phyloP scores from a whole-genome alignment of 2,888 invertebrate species.

The Yponomeuta plumbellus region DNA sequence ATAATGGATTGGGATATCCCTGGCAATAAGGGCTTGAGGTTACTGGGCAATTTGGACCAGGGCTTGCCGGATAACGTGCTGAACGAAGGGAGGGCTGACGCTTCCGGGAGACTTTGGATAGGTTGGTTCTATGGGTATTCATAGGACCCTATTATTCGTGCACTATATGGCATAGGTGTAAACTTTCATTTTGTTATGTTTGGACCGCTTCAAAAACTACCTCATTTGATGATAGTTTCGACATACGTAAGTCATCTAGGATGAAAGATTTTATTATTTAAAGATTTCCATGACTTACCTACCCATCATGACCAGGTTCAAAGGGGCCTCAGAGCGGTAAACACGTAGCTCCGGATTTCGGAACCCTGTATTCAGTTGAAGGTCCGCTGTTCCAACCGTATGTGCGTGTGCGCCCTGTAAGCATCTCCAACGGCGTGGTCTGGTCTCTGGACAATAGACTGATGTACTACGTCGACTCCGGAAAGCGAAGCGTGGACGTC shows the following conservation, averaged over 20 bases:
- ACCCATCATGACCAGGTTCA: constrained; percentile 36
- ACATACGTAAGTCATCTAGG: neutral
- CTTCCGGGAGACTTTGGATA: constrained; percentile 79
- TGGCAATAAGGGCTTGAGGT: constrained; percentile 49
- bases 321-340: constrained; percentile 36
- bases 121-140: no score
- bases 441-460: constrained; percentile 78
- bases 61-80: constrained; percentile 67
- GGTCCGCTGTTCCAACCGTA: constrained; percentile 31
- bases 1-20: constrained; percentile 63
- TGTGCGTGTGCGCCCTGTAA: constrained; percentile 44
- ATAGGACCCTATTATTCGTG: no score
- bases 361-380: constrained; percentile 66
- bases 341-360: constrained; percentile 40
- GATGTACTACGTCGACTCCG: constrained; percentile 83
- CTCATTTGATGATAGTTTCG: no score
- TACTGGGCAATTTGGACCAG: constrained; percentile 44
- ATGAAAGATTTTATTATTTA: no score
- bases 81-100: constrained; percentile 82
- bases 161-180: no score
- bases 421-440: constrained; percentile 82
- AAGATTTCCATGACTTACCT: no score
- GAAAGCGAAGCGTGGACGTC: constrained; percentile 72
- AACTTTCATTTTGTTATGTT: no score
- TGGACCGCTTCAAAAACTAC: no score